phyloP scores from a whole-genome alignment of 2,797 vertebrate species.

The Otus scops region DNA sequence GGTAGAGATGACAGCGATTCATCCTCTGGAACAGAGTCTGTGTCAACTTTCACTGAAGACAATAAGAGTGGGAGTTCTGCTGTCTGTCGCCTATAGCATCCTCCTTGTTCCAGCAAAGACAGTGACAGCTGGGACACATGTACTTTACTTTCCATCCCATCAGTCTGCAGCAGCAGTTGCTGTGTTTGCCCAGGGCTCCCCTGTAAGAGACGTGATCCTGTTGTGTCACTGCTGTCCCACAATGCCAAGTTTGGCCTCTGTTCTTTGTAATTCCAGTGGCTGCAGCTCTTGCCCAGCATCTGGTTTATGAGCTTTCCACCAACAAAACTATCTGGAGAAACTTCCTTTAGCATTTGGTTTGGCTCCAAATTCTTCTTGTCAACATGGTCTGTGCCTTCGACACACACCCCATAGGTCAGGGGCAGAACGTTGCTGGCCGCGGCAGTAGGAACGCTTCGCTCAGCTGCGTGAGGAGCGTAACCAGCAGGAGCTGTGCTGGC shows the following conservation, averaged over 20 bases:
- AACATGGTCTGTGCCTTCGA: rapidly evolving
- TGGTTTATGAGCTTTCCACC: neutral
- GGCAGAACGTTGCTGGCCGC: neutral
- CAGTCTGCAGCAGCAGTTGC: neutral
- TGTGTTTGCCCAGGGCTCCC: neutral
- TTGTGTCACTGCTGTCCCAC: neutral
- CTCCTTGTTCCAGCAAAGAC: neutral
- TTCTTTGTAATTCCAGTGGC: neutral
- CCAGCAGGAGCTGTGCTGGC: rapidly evolving
- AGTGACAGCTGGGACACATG: neutral
- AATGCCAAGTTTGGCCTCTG: neutral
- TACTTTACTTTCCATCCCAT: rapidly evolving
- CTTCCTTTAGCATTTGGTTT: neutral
- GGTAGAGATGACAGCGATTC: neutral
- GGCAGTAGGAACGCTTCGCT: rapidly evolving
- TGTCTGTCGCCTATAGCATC: slow-evolving; percentile 19
- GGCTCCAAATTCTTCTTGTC: neutral
- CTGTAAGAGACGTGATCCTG: neutral
- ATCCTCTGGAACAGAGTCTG: neutral
- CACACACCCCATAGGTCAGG: slow-evolving; percentile 60
- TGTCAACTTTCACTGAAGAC: neutral
- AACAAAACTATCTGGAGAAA: neutral
- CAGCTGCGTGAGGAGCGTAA: neutral
- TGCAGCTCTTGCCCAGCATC: neutral
- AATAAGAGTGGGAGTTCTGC: neutral